phyloP scores from a whole-genome alignment of 2,113 vertebrate species.

The Rhagologus leucostigma region DNA sequence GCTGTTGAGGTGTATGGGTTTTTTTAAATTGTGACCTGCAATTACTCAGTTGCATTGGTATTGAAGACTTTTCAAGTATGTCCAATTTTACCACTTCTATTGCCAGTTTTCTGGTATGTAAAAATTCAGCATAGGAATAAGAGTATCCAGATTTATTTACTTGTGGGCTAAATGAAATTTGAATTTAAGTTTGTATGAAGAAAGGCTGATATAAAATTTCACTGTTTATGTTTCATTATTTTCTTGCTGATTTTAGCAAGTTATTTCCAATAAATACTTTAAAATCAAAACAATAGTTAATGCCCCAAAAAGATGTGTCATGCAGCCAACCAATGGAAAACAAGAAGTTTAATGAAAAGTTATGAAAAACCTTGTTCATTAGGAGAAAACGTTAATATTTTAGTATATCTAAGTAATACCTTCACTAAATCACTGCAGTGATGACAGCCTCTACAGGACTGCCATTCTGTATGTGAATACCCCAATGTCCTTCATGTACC shows the following conservation, averaged over 20 bases:
- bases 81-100: background rate
- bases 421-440: background rate
- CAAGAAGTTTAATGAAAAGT: background rate
- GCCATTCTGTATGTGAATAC: background rate
- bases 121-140: background rate
- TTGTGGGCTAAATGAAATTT: background rate
- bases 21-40: background rate
- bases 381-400: background rate
- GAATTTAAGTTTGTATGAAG: background rate
- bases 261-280: background rate
- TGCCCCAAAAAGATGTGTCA: background rate
- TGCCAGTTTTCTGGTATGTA: background rate
- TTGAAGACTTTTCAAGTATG: background rate
- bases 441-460: background rate
- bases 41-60: background rate
- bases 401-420: background rate
- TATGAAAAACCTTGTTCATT: background rate
- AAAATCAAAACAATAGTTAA: background rate
- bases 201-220: background rate
- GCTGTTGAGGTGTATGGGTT: fast-evolving
- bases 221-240: background rate
- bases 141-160: background rate
- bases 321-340: background rate
- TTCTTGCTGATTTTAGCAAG: background rate
- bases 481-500: background rate